Base-by-base conservation (phyloP, 1,140 invertebrate species). In the Cyrtorhinus lividipennis region DNA sequence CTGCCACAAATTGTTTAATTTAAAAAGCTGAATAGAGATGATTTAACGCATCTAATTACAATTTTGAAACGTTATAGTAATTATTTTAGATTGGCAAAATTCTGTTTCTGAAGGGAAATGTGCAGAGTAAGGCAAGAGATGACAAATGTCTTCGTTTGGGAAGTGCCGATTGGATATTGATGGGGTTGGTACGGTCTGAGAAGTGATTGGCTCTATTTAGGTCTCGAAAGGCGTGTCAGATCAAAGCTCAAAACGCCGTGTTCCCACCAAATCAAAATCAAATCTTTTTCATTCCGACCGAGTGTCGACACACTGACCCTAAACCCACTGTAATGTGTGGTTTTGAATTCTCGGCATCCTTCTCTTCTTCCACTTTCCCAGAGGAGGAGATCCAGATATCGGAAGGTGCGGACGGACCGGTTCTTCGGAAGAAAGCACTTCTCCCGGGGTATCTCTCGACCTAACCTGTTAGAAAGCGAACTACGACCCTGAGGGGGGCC, bases 391-490 rank as follows among this genome's bases (percentile, higher is more conserved):
- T 23, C 56, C n/a, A 24, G 56, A 23, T 18, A 38, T 15, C 5
- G 15, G 30, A 15, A 15, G 30, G 30, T 8, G 5, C 30, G 5
- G 30, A 38, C n/a, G 30, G 30, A 38, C 30, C 30, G 30, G 30
- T 38, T 38, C 30, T 38, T 15, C 5, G 30, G 30, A 15, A 38
- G 56, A 57, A 57, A 57, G 56, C 20, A 18, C 15, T 13, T 24
- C 24, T 57, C 56, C 56, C 15, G 56, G 56, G 15, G 20, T 15
- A 18, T 24, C 24, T 20, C 20, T 24, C 56, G 20, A 18, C 56
- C 56, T 18, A 24, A 18, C 56, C 56, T 18, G 24, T 57, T 57
- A 57, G 56, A 57, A 57, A 57, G 56, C 24, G 20, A 57, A 18
- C 56, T 57, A 57, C 56, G 56, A 57, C 56, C 56, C 24, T 24